Conservation (phyloP, 2,113 vertebrate species). For the Phyllopteryx taeniolatus region DNA sequence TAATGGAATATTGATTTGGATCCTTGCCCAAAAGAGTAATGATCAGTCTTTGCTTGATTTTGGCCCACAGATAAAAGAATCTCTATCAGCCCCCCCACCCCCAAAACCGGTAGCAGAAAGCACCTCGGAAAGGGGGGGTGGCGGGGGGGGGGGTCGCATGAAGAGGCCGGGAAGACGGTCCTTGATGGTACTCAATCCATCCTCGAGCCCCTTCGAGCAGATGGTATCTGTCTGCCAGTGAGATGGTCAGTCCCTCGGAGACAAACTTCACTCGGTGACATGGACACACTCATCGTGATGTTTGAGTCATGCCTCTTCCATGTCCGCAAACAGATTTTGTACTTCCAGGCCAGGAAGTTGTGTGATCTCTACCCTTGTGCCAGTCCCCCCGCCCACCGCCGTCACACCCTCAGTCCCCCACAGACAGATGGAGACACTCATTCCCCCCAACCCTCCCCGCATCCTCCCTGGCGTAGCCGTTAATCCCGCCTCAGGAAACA, state of each 20-base stretch:
- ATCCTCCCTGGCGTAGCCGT: constrained; percentile 52
- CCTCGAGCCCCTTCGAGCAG: constrained; percentile 54
- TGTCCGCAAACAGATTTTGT: constrained; percentile 35
- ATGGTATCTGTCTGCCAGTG: constrained; percentile 60
- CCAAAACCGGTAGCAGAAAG: constrained; percentile 38
- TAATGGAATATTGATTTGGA: constrained; percentile 56
- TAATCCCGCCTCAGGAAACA: constrained; percentile 59
- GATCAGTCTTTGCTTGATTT: constrained; percentile 43
- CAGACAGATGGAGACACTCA: constrained; percentile 65
- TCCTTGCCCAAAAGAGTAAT: constrained; percentile 33
- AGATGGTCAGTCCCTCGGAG: constrained; percentile 40
- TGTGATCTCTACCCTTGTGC: constrained; percentile 39
- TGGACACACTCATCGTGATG: constrained; percentile 1
- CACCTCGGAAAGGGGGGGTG: constrained; percentile 18
- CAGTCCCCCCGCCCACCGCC: constrained; percentile 27
- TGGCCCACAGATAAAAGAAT: constrained; percentile 29
- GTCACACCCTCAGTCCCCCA: constrained; percentile 10
- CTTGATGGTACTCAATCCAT: constrained; percentile 54
- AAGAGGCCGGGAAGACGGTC: constrained; percentile 49
- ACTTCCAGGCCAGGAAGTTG: constrained; percentile 30
- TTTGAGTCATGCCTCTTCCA: constrained; percentile 35
- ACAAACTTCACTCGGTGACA: constrained; percentile 22
- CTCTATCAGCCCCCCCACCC: constrained; percentile 13
- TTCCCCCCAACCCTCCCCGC: constrained; percentile 23
- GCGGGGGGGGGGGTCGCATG: constrained; percentile 38